Percentiles rank a stretch among this genome's conserved stretches.
Conservation (phyloP, 2,888 invertebrate genomes). For the Pyrocoelia pectoralis region DNA sequence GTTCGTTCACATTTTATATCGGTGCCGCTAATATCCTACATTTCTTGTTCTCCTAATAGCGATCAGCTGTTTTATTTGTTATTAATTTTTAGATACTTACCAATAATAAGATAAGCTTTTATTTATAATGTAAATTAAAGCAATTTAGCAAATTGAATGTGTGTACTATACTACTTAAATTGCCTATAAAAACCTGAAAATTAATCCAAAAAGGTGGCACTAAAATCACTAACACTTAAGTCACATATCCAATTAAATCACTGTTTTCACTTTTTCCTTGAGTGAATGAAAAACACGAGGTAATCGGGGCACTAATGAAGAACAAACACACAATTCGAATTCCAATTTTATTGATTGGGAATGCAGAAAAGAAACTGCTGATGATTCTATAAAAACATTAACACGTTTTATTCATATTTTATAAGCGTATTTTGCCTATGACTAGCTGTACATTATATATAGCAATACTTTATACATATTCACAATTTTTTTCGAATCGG, state of each 20-base stretch:
- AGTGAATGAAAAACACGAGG: not conserved
- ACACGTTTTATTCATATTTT: conserved; percentile 61
- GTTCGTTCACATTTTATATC: no score
- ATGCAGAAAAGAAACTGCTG: conserved; percentile 54
- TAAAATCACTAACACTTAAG: not conserved
- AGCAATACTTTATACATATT: conserved; percentile 60
- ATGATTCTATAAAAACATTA: conserved; percentile 62
- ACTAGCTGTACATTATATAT: conserved; percentile 62
- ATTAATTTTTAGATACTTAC: not conserved
- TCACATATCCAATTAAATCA: conserved; percentile 6
- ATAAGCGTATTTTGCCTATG: conserved; percentile 62
- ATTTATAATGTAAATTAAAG: no score
- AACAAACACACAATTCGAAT: conserved; percentile 30
- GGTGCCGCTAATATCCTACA: not conserved
- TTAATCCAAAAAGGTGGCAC: conserved; percentile 2
- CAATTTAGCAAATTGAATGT: no score
- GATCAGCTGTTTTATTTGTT: not conserved
- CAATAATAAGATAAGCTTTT: not conserved
- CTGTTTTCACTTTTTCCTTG: not conserved
- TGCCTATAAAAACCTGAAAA: no score
- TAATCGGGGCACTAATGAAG: conserved; percentile 13
- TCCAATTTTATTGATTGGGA: conserved; percentile 35
- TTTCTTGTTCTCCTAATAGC: not conserved
- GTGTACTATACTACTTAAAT: no score
- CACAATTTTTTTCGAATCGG: conserved; percentile 55